phyloP scores from a whole-genome alignment of 2,113 vertebrate genomes.

The Australoheros scitulus region DNA sequence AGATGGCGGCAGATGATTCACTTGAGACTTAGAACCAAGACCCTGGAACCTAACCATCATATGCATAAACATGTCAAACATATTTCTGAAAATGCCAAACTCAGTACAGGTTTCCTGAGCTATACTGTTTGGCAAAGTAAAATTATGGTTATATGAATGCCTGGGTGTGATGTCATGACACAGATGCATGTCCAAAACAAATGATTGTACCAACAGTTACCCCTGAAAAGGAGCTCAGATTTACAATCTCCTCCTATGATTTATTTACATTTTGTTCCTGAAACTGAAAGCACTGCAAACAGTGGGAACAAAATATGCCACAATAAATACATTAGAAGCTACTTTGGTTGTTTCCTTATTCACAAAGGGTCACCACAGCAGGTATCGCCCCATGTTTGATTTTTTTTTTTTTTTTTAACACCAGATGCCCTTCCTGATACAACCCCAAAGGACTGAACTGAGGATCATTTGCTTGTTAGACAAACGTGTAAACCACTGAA shows the following conservation, averaged over 20 bases:
- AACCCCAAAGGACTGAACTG: background rate
- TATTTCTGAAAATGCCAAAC: background rate
- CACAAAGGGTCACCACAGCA: too few relatives aligned
- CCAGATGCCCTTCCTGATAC: background rate
- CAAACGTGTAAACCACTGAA: background rate
- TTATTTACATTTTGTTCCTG: background rate
- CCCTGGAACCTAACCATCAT: background rate
- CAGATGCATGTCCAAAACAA: background rate
- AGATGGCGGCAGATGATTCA: background rate
- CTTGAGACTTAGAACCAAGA: background rate
- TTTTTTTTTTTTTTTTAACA: too few relatives aligned
- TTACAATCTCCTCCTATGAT: too few relatives aligned
- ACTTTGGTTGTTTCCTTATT: too few relatives aligned
- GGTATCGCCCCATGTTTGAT: background rate
- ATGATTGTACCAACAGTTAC: too few relatives aligned
- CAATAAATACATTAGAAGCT: too few relatives aligned
- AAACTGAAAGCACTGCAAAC: background rate
- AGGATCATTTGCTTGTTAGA: background rate
- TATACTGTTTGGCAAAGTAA: background rate
- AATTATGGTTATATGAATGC: background rate
- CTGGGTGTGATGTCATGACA: background rate
- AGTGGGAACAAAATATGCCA: background rate
- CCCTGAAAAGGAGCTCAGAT: accelerated
- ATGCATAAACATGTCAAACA: background rate
- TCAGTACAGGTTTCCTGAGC: background rate